A percentile compares a stretch with the other conserved stretches of the same genome.
Evolutionary conservation across 1,140 invertebrate species (phyloP).

Genomic region (Macrobrachium rosenbergii): DNA sequence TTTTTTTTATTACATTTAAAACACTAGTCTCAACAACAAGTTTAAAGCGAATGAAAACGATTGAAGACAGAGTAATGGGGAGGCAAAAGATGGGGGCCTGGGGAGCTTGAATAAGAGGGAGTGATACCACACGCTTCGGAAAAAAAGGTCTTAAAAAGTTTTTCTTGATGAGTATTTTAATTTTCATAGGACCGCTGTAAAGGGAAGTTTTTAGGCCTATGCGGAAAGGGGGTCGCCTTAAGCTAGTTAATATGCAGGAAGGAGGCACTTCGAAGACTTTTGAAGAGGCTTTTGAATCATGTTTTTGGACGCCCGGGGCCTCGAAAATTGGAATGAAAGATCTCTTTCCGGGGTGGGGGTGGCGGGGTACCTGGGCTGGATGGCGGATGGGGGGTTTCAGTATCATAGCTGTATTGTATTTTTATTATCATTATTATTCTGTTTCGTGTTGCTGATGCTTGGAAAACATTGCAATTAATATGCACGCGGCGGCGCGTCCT

Average conservation of each 20-base stretch:
- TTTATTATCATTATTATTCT: too few relatives aligned
- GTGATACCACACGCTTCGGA: neutral
- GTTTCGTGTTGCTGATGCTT: too few relatives aligned
- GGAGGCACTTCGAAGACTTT: conserved; percentile 42
- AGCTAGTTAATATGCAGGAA: conserved; percentile 47
- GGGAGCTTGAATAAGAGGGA: neutral
- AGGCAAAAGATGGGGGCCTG: neutral
- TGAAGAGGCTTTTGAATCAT: conserved; percentile 38
- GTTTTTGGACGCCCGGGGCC: conserved; percentile 25
- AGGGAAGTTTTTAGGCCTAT: conserved; percentile 41
- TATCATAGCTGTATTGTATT: too few relatives aligned
- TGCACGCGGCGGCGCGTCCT: too few relatives aligned
- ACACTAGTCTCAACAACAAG: too few relatives aligned
- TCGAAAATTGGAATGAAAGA: conserved; percentile 32
- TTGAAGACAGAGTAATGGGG: neutral
- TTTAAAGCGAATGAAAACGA: neutral
- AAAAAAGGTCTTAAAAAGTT: conserved; percentile 34
- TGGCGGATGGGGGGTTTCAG: too few relatives aligned
- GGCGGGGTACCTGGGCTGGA: neutral
- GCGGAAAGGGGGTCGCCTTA: neutral
- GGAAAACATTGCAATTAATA: too few relatives aligned
- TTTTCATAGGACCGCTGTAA: conserved; percentile 27
- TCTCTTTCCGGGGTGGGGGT: neutral
- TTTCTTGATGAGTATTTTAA: conserved; percentile 42
- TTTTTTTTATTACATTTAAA: neutral